Evolutionary conservation across 2,797 vertebrate species (phyloP).

Genomic region (Rhinoraja longicauda): DNA sequence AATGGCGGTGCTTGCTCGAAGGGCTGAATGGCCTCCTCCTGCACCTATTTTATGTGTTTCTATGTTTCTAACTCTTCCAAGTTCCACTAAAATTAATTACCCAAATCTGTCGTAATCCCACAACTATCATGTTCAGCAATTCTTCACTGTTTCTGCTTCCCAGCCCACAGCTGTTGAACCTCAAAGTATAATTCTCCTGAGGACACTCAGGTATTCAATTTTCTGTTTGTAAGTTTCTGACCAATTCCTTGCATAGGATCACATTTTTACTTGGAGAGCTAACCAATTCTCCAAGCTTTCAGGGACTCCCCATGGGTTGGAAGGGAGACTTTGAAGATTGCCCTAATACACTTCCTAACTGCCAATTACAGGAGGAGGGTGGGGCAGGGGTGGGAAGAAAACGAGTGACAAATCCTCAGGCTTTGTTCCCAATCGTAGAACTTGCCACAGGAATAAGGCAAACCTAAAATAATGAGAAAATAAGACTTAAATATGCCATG

Average conservation of each 20-base stretch:
- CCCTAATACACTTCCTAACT: not conserved
- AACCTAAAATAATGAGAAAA: not conserved
- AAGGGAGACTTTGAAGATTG: not conserved
- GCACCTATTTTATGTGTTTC: too few species aligned
- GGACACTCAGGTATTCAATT: not conserved
- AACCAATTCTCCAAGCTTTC: not conserved
- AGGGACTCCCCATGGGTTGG: not conserved
- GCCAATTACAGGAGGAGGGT: too few species aligned
- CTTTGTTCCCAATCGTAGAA: not conserved
- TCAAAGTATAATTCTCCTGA: not conserved
- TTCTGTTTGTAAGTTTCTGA: not conserved
- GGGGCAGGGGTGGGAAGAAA: too few species aligned
- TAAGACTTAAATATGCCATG: not conserved
- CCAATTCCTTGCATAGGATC: not conserved
- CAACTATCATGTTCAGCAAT: not conserved
- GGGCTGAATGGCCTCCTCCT: too few species aligned
- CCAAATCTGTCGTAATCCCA: not conserved
- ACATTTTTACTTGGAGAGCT: not conserved
- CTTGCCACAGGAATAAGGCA: not conserved
- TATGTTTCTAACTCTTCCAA: too few species aligned
- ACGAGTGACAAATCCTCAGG: not conserved
- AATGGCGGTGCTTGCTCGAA: too few species aligned
- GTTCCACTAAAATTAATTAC: too few species aligned
- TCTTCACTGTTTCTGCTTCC: not conserved
- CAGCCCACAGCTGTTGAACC: not conserved